Evolutionary conservation across 2,888 invertebrate genomes (phyloP), one percentile per base, ranked within the genome.

Genomic region (Drosophila fungiperda): DNA sequence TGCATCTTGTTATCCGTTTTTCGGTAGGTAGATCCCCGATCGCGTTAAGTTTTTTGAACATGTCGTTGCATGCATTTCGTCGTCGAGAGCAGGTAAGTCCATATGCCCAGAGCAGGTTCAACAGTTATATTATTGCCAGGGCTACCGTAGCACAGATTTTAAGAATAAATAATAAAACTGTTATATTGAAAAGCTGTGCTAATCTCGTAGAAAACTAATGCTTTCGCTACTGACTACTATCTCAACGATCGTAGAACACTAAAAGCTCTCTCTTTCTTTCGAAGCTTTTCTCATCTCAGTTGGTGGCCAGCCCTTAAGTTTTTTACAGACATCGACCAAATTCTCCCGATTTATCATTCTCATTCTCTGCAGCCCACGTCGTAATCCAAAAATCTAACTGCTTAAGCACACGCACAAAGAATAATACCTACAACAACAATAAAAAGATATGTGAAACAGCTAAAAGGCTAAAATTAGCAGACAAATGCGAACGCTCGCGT

Each of bases 381-480:
- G 61, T 68, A 83, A 71, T 83, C 57, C 55, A 20, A 53, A 78
- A 77, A 68, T 78, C 72, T 62, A 78, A 72, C 32, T 55, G 35
- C 55, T 67, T 78, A 75, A 72, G 61, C 68, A 58, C 62, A 58
- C 62, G 67, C 48, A 66, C 36, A 61, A 1, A 60, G 26, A 58
- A 57, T 52, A 69, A 50, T 15, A 23, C 15, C 17, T 50, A 32
- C 58, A 67, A 58, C 36, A 40, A 26, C 62, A 72, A 60, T n/a
- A 8, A 53, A 64, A 60, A 73, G 63, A 75, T 73, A 82, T 73
- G 73, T 72, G 80, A 86, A 80, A 80, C 79, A 83, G 88, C 90
- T 90, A 85, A 89, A 85, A 80, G 65, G 78, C 89, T 89, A 89
- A 80, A 90, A 74, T 89, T 89, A 89, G 89, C 82, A 63, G 67